Evolutionary conservation across 2,797 vertebrate genomes (phyloP).

Genomic region (Crax fasciolata): DNA sequence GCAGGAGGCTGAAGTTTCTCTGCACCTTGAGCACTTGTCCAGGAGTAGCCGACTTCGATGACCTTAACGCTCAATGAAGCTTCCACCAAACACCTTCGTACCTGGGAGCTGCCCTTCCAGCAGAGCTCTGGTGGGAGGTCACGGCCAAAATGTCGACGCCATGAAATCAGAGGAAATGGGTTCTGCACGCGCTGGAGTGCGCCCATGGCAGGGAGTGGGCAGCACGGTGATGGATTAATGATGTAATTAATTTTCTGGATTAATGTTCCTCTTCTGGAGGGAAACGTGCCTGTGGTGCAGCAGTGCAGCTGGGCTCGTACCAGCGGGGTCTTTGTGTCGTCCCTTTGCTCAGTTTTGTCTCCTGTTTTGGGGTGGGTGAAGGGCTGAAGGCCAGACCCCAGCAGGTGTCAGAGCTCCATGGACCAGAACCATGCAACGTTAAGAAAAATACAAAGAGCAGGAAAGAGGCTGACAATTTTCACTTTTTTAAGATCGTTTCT

Average conservation of each 20-base stretch:
- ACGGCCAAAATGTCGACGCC: background rate
- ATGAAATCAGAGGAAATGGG: background rate
- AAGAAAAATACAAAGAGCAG: background rate
- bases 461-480: background rate
- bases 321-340: too few relatives aligned
- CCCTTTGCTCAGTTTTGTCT: background rate
- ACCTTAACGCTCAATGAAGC: background rate
- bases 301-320: too few relatives aligned
- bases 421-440: too few relatives aligned
- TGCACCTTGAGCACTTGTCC: background rate
- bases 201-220: accelerated
- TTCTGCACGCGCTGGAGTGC: accelerated
- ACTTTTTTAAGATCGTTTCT: background rate
- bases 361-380: accelerated
- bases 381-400: background rate
- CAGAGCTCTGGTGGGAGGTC: accelerated
- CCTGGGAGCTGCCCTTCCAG: accelerated
- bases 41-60: accelerated
- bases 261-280: accelerated
- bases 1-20: background rate
- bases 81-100: background rate
- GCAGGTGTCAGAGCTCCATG: too few relatives aligned
- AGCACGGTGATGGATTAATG: background rate
- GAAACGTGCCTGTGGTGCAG: accelerated
- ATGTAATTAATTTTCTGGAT: background rate